Conservation (phyloP, 2,797 vertebrate genomes). For the Cuculus canorus region DNA sequence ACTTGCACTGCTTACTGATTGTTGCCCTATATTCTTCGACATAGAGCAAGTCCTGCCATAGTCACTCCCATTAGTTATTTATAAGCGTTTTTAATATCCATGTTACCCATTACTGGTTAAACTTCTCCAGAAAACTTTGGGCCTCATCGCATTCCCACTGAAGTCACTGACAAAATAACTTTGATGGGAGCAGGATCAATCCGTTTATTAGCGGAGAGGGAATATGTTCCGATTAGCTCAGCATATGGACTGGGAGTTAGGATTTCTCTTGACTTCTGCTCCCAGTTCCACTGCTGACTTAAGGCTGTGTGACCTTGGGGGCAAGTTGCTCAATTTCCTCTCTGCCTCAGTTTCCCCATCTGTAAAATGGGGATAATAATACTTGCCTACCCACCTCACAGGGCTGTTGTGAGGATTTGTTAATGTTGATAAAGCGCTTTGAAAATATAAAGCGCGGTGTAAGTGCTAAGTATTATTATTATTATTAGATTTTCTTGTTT, state of each 20-base stretch:
- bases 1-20: slow-evolving; percentile 22
- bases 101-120: slow-evolving; percentile 5
- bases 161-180: neutral
- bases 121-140: slow-evolving; percentile 22
- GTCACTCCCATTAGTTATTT: neutral
- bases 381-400: slow-evolving; percentile 43
- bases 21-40: neutral
- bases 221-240: neutral
- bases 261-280: neutral
- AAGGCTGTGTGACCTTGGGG: neutral
- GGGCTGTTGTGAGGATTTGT: slow-evolving; percentile 51
- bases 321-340: neutral
- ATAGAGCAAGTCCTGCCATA: neutral
- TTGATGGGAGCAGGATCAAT: neutral
- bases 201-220: neutral
- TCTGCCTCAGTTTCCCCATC: slow-evolving; percentile 61
- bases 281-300: neutral
- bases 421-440: slow-evolving; percentile 58
- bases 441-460: slow-evolving; percentile 34
- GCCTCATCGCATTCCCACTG: neutral
- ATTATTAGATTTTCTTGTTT: slow-evolving; percentile 77
- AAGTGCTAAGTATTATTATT: slow-evolving; percentile 73
- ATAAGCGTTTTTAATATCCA: neutral
- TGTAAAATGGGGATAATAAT: slow-evolving; percentile 67
- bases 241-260: neutral